Conservation (phyloP, 2,888 invertebrate species). For the Troides oblongomaculatus region DNA sequence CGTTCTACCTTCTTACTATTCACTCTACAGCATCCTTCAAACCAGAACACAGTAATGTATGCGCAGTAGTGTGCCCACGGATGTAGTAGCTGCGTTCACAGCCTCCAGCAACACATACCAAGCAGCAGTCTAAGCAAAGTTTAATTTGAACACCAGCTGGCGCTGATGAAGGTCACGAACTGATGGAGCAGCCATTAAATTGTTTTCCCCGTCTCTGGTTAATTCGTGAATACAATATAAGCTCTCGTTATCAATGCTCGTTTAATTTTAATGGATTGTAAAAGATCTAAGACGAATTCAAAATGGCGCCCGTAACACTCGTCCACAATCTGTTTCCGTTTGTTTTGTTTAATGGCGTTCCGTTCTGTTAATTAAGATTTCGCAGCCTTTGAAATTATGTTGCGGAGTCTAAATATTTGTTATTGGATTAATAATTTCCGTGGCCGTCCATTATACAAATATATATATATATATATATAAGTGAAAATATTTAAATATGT, state of each 20-base stretch:
- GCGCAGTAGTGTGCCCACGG: too few species aligned
- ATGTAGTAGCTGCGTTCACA: too few species aligned
- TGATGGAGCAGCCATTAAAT: background rate
- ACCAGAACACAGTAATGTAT: too few species aligned
- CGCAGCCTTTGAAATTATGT: background rate
- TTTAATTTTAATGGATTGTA: conserved; percentile 20
- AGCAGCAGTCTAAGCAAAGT: too few species aligned
- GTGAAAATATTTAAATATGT: too few species aligned
- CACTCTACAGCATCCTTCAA: too few species aligned
- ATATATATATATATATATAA: too few species aligned
- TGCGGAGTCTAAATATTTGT: conserved; percentile 2
- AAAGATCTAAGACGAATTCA: conserved; percentile 15
- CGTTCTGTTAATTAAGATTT: conserved; percentile 19
- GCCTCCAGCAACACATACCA: too few species aligned
- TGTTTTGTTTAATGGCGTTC: conserved; percentile 10
- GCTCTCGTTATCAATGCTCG: conserved; percentile 6
- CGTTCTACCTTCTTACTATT: too few species aligned
- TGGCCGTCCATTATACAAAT: background rate
- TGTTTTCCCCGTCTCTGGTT: background rate
- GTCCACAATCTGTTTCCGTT: conserved; percentile 18
- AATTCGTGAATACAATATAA: conserved; percentile 14
- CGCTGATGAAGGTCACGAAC: background rate
- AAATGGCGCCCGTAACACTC: conserved; percentile 14
- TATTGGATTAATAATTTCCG: background rate
- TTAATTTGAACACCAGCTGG: background rate